These are phyloP conservation scores for Falco berigora DNA, from an alignment of 2,797 vertebrate species.

Conservation along the genomic window DNA sequence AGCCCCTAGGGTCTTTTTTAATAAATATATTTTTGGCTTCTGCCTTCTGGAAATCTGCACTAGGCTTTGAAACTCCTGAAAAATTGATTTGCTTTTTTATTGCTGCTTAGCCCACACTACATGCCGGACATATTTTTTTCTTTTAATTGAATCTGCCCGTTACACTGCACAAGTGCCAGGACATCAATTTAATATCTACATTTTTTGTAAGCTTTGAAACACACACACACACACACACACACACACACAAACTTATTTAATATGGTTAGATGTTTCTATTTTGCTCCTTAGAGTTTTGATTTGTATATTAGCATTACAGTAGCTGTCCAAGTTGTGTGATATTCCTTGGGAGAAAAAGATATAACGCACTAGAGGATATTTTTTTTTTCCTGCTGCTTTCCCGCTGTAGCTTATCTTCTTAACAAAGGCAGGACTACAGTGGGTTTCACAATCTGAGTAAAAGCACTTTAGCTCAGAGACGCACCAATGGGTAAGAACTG, in stretches of 20 bases:
- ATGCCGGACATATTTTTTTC: slow-evolving; percentile 16
- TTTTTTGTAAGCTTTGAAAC: slow-evolving; percentile 23
- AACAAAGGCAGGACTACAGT: slow-evolving; percentile 31
- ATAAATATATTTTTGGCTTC: slow-evolving; percentile 57
- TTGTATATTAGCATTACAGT: slow-evolving; percentile 50
- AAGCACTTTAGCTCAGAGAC: slow-evolving; percentile 35
- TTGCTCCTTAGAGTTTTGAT: slow-evolving; percentile 32
- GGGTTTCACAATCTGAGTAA: slow-evolving; percentile 18
- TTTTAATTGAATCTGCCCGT: slow-evolving; percentile 41
- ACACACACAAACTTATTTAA: not conserved
- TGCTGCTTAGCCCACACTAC: slow-evolving; percentile 35
- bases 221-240: not conserved
- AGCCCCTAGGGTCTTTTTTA: slow-evolving; percentile 21
- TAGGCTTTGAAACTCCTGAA: slow-evolving; percentile 48
- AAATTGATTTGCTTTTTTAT: slow-evolving; percentile 61
- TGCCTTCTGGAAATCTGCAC: slow-evolving; percentile 44
- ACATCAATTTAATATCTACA: slow-evolving; percentile 46
- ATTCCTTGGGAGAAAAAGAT: slow-evolving; percentile 34
- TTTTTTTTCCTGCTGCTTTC: not conserved
- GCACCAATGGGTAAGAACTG: not conserved
- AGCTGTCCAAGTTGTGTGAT: slow-evolving; percentile 33
- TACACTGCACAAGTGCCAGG: slow-evolving; percentile 20
- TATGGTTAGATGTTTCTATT: slow-evolving; percentile 46
- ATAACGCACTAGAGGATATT: not conserved
- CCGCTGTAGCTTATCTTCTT: slow-evolving; percentile 51